These are phyloP conservation scores for Chelidonichthys spinosus DNA, from an alignment of 2,797 vertebrate species.

Conservation along the genomic window DNA sequence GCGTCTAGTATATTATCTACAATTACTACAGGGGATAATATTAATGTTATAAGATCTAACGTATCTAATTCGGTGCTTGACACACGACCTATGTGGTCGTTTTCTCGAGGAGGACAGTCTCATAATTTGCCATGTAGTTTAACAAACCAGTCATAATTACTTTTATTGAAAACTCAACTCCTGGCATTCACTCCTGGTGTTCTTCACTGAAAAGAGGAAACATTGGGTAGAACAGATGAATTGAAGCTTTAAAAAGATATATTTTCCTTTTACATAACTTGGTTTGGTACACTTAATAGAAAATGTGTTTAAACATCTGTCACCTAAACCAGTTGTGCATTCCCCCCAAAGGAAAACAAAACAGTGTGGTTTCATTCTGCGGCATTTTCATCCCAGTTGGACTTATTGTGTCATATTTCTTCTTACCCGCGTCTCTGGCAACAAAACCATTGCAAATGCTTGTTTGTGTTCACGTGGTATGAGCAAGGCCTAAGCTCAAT, in stretches of 20 bases:
- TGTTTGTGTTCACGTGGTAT: background rate
- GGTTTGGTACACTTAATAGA: background rate
- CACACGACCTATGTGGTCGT: too few species aligned
- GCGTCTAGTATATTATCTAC: too few species aligned
- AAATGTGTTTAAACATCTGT: background rate
- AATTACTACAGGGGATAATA: too few species aligned
- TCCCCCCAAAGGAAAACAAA: background rate
- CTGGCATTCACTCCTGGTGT: background rate
- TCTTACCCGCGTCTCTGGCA: background rate
- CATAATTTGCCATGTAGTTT: background rate
- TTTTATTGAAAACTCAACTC: conserved; percentile 3
- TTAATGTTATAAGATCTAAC: too few species aligned
- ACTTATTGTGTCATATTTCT: conserved; percentile 10
- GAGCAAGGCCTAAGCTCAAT: background rate
- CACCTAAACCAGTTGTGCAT: background rate
- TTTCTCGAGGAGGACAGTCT: too few species aligned
- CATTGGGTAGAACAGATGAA: background rate
- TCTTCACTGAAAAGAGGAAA: background rate
- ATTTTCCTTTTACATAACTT: background rate
- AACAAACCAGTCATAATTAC: background rate
- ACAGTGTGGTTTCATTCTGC: background rate
- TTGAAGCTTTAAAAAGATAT: background rate
- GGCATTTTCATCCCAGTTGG: conserved; percentile 4
- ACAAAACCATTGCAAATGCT: background rate
- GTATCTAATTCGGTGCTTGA: too few species aligned